These are phyloP conservation scores for Montipora sp. DNA, from an alignment of 64 coral and sea anemone species.

Conservation along the genomic window DNA sequence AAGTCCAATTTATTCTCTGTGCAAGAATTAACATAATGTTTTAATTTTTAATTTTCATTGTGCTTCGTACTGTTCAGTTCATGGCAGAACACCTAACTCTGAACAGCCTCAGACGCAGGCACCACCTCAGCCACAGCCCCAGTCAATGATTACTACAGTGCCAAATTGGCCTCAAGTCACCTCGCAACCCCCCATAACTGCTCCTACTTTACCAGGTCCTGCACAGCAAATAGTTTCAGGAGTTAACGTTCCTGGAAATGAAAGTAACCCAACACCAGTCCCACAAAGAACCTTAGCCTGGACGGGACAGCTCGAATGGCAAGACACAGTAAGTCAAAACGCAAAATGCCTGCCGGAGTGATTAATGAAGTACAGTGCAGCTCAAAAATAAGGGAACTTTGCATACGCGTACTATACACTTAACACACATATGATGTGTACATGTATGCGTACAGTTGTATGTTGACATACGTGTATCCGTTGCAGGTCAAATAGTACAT, in stretches of 20 bases:
- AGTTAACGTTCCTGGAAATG: background rate
- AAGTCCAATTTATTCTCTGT: too few species aligned
- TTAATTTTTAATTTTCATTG: background rate
- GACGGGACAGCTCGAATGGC: slow-evolving; percentile 86
- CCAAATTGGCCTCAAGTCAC: background rate
- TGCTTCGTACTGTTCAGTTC: too few species aligned
- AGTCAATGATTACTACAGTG: background rate
- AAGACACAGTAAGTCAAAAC: slow-evolving; percentile 75
- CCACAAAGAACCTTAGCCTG: slow-evolving; percentile 65
- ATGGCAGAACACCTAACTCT: background rate
- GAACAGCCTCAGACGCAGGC: background rate
- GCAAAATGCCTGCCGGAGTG: background rate
- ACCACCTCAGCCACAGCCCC: too few species aligned
- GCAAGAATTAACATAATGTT: too few species aligned
- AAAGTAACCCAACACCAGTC: slow-evolving; percentile 2
- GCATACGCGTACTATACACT: too few species aligned
- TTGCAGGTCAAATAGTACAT: too few species aligned
- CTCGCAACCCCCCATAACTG: background rate
- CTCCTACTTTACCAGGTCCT: background rate
- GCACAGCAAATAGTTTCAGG: background rate
- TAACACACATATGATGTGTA: too few species aligned
- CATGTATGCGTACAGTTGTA: too few species aligned
- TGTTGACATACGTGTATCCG: too few species aligned
- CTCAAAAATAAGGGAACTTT: too few species aligned
- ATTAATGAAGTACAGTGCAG: background rate